phyloP scores from a whole-genome alignment of 2,113 vertebrate species.

The Myotis lucifugus region DNA sequence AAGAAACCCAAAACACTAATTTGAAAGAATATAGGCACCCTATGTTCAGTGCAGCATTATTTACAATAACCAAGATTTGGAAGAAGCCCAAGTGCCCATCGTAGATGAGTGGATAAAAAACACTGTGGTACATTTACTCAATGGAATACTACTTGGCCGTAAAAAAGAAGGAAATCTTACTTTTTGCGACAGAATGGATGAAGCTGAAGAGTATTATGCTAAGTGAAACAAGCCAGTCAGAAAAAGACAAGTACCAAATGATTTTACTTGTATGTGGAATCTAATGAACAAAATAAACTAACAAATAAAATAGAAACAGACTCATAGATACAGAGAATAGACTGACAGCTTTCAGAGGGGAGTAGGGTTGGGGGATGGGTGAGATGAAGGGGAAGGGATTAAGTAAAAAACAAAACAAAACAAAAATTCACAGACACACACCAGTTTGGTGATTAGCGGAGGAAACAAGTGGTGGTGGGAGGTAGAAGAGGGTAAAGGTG shows the following conservation, averaged over 20 bases:
- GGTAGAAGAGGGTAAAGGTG: neutral
- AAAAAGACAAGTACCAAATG: neutral
- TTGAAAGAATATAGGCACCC: neutral
- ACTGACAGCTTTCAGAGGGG: neutral
- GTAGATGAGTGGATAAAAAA: neutral
- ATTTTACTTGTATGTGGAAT: neutral
- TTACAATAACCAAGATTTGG: neutral
- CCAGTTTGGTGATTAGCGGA: neutral
- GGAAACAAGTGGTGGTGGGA: too few relatives aligned
- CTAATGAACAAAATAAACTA: neutral
- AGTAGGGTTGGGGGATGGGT: neutral
- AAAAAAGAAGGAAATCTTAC: neutral
- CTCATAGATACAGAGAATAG: neutral
- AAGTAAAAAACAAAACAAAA: neutral
- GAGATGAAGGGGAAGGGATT: neutral
- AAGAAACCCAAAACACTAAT: neutral
- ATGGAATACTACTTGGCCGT: neutral
- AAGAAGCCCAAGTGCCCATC: neutral
- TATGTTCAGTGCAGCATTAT: neutral
- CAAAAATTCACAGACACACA: neutral
- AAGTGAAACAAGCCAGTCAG: neutral
- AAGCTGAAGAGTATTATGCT: neutral
- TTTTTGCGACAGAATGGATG: neutral
- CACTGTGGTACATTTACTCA: neutral
- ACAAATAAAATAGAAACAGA: neutral